Conservation (phyloP, 2,113 vertebrate species). For the Entomyzon cyanotis region DNA sequence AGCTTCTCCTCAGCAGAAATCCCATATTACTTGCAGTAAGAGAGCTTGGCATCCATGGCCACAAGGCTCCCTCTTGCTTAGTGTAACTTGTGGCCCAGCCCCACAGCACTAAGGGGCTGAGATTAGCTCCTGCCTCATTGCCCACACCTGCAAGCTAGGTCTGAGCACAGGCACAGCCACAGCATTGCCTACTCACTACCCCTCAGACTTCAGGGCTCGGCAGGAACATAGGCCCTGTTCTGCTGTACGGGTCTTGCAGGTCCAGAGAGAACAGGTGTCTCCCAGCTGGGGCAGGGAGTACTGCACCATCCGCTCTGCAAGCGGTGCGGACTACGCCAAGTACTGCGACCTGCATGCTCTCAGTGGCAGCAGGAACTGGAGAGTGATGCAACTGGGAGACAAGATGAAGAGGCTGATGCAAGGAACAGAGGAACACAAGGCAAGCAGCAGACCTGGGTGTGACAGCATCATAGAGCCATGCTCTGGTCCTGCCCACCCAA, state of each 20-base stretch:
- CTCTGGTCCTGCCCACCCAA: neutral
- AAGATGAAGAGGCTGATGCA: conserved; percentile 80
- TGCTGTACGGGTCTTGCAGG: neutral
- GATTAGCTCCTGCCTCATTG: neutral
- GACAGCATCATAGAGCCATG: fast-evolving
- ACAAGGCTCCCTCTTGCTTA: neutral
- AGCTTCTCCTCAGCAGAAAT: conserved; percentile 62
- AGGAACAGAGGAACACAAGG: conserved; percentile 83
- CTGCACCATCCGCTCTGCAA: neutral
- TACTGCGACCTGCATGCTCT: conserved; percentile 78
- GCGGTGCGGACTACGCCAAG: conserved; percentile 28
- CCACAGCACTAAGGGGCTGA: neutral
- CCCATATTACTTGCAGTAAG: conserved; percentile 85
- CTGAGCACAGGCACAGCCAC: neutral
- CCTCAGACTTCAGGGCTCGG: neutral
- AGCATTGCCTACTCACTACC: neutral
- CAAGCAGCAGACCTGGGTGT: neutral
- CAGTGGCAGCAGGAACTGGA: conserved; percentile 65
- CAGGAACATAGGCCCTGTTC: neutral
- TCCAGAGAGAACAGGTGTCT: neutral
- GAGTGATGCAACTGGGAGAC: conserved; percentile 82
- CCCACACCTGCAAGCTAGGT: neutral
- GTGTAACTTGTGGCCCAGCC: neutral
- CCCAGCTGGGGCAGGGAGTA: conserved; percentile 72
- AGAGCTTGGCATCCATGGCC: neutral